phyloP scores from a whole-genome alignment of 2,888 invertebrate genomes.

The Hylaea fasciaria region DNA sequence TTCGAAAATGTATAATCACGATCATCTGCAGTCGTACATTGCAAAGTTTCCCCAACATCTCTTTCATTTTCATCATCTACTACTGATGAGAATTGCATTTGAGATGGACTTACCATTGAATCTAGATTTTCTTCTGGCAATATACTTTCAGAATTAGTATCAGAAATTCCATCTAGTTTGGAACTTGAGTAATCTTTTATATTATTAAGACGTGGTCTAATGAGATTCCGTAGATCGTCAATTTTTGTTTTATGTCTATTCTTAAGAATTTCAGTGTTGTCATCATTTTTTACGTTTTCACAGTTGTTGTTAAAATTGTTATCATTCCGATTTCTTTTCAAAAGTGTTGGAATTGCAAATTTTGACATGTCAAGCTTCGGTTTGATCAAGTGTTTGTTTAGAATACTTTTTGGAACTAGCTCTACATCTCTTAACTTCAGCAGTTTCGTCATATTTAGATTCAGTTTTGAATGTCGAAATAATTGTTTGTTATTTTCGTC shows the following conservation, averaged over 20 bases:
- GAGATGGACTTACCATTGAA: slow-evolving; percentile 26
- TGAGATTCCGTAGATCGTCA: neutral
- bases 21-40: slow-evolving; percentile 5
- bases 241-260: neutral
- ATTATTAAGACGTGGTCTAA: neutral
- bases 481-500: slow-evolving; percentile 10
- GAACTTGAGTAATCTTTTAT: neutral
- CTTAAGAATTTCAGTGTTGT: neutral
- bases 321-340: neutral
- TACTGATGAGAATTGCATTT: slow-evolving; percentile 8
- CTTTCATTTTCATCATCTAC: slow-evolving; percentile 2
- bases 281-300: neutral
- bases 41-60: slow-evolving; percentile 5
- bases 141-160: neutral
- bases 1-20: slow-evolving; percentile 2
- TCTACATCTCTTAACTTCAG: slow-evolving; percentile 63
- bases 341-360: slow-evolving; percentile 5
- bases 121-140: slow-evolving; percentile 2
- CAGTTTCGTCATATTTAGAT: slow-evolving; percentile 51
- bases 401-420: slow-evolving; percentile 36
- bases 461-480: slow-evolving; percentile 28
- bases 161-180: slow-evolving; percentile 1
- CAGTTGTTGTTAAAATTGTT: slow-evolving; percentile 19
- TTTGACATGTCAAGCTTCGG: slow-evolving; percentile 20
- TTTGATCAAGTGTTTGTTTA: slow-evolving; percentile 20